Evolutionary conservation across 2,113 vertebrate genomes (phyloP), one percentile per base, ranked within the genome.

Genomic region (Dryoscopus gambensis): DNA sequence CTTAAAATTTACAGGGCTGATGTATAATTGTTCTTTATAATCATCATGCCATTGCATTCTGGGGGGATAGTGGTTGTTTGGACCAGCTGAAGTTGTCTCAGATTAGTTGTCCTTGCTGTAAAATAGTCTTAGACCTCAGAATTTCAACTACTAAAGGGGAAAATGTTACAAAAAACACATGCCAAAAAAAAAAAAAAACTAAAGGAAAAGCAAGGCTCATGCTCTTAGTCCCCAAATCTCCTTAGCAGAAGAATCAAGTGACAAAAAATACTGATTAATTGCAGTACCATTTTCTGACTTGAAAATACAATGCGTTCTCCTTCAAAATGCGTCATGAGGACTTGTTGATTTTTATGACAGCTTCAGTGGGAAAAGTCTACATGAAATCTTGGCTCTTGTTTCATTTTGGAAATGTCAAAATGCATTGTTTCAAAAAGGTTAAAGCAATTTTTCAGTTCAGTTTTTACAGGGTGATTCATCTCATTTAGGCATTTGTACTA

Each of bases 321-420:
- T 68, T 57, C 55, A 49, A 76, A 92, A 62, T n/a, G n/a, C 8
- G 0, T 92, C 70, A 62, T 14, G 15, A 86, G 42, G 55, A 59
- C n/a, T 69, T 80, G 87, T 59, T 83, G 63, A 77, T 87, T 95
- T 95, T 90, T 95, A 67, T 78, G 90, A 81, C 79, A 90, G 79
- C 35, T 92, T 94, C 79, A 65, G 42, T 80, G 60, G 52, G 79
- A 83, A 95, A 97, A 89, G 60, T 89, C 79, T 84, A 49, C 56
- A 19, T 16, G 69, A 95, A 89, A 84, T 71, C 69, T 87, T 87
- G 87, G 65, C 74, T 90, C 52, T 53, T 50, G 62, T 65, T 96
- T 89, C 69, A 62, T 89, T 94, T 71, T 47, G 37, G 23, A 96
- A 96, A 97, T 94, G 91, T 94, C 91, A 96, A 93, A 96, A 91